Evolutionary conservation across 2,797 vertebrate genomes (phyloP), one percentile per base, ranked within the genome.

Genomic region (Sternarchorhynchus goeldii): DNA sequence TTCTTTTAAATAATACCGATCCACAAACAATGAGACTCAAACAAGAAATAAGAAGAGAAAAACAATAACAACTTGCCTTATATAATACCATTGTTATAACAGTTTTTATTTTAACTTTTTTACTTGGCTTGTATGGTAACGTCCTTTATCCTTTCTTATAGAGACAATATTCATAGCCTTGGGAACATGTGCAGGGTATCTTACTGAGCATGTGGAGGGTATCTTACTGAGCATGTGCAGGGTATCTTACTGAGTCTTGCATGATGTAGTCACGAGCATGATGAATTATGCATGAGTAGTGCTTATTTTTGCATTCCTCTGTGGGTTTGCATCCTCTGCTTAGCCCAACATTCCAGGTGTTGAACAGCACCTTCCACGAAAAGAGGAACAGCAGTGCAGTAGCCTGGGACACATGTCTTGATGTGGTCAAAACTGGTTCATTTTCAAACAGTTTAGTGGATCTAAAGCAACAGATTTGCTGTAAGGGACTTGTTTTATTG

Each of bases 231-330:
- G 78, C 41, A 66, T 73, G 71, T 77, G 69, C 73, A 83, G 80
- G 67, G 79, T 62, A 50, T 25, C 25, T 25, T 25, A 81, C 79
- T 79, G 75, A 83, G 66, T 77, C 77, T 77, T 76, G 83, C 81
- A 65, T 85, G 78, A 86, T 83, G 75, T 75, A 83, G 79, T 79
- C 76, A 81, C 57, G 39, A 79, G 74, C 74, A 80, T 56, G n/a
- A 71, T 87, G 78, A 80, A 86, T 84, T 85, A 85, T 83, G 84
- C 69, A 85, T 83, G 73, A 78, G 64, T 34, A 60, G 74, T 69
- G 63, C 81, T 81, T 60, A 20, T 78, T 79, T 41, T 58, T 56
- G 41, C 12, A 8, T 29, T 3, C 36, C 58, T 32, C 74, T 29
- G n/a, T 66, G 53, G 32, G 55, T 64, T 69, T 41, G 18, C 75